Percentiles rank a stretch among this genome's conserved stretches.
phyloP scores from a whole-genome alignment of 2,797 vertebrate genomes.

The Malurus leucopterus region DNA sequence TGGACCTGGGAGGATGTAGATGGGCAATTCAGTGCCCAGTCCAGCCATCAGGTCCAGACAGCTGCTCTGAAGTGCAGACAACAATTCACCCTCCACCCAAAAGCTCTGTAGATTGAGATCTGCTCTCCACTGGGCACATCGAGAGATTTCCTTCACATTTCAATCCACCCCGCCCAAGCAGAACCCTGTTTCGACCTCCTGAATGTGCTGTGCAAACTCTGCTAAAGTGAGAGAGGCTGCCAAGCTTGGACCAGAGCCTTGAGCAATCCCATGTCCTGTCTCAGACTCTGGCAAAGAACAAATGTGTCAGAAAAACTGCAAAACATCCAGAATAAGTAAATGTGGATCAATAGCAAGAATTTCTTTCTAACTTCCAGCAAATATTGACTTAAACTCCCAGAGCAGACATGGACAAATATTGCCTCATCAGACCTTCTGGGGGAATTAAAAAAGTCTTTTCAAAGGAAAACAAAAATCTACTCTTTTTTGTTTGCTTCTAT shows the following conservation, averaged over 20 bases:
- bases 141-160: neutral
- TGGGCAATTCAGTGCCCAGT: neutral
- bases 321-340: slow-evolving; percentile 22
- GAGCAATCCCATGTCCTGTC: neutral
- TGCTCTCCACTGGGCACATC: neutral
- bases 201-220: neutral
- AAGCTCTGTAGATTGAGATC: neutral
- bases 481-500: neutral
- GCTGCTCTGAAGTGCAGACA: neutral
- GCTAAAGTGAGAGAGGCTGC: neutral
- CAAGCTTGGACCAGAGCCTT: neutral
- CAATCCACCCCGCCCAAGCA: neutral
- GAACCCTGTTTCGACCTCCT: neutral
- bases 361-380: neutral
- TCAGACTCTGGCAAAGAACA: neutral
- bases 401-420: slow-evolving; percentile 43
- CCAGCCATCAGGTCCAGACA: neutral
- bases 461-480: neutral
- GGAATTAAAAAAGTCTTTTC: neutral
- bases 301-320: neutral
- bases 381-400: slow-evolving; percentile 35
- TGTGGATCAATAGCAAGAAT: slow-evolving; percentile 16
- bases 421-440: neutral
- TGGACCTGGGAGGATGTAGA: neutral
- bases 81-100: neutral